phyloP scores from a whole-genome alignment of 2,888 invertebrate species.

The Spialia ferax region DNA sequence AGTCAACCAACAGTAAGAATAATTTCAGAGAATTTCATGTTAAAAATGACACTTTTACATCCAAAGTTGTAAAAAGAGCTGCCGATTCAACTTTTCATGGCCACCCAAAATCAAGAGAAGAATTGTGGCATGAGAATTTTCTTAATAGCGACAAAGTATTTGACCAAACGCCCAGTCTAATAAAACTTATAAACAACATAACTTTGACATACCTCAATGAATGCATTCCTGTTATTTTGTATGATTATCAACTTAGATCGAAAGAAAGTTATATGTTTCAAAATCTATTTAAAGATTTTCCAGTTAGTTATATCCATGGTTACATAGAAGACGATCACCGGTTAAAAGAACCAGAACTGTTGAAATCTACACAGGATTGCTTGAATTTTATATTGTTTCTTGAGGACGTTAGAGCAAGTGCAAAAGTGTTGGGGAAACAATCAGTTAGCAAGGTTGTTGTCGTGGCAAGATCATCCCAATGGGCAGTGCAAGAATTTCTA shows the following conservation, averaged over 20 bases:
- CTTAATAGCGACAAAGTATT: constrained; percentile 66
- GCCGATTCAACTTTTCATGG: constrained; percentile 85
- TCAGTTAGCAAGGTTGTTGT: constrained; percentile 88
- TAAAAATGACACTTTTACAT: constrained; percentile 10
- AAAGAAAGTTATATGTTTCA: constrained; percentile 86
- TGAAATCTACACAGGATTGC: constrained; percentile 81
- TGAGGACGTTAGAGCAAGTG: constrained; percentile 87
- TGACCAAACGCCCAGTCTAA: constrained; percentile 87
- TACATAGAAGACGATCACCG: constrained; percentile 82
- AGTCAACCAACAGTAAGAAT: background rate
- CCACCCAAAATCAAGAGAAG: constrained; percentile 86
- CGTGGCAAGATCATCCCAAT: constrained; percentile 90
- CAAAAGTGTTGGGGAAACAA: constrained; percentile 88
- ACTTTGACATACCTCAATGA: constrained; percentile 87
- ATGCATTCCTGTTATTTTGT: constrained; percentile 89
- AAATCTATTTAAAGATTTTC: constrained; percentile 85
- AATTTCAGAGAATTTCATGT: constrained; percentile 16
- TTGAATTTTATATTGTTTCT: constrained; percentile 89
- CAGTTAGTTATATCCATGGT: constrained; percentile 88
- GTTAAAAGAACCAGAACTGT: constrained; percentile 74
- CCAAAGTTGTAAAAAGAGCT: constrained; percentile 58
- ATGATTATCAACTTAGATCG: constrained; percentile 87
- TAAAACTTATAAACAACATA: constrained; percentile 87
- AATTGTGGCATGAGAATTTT: constrained; percentile 83
- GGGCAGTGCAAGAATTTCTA: constrained; percentile 91